Base-by-base conservation (phyloP, 2,888 invertebrate genomes). In the Eulithis testata region DNA sequence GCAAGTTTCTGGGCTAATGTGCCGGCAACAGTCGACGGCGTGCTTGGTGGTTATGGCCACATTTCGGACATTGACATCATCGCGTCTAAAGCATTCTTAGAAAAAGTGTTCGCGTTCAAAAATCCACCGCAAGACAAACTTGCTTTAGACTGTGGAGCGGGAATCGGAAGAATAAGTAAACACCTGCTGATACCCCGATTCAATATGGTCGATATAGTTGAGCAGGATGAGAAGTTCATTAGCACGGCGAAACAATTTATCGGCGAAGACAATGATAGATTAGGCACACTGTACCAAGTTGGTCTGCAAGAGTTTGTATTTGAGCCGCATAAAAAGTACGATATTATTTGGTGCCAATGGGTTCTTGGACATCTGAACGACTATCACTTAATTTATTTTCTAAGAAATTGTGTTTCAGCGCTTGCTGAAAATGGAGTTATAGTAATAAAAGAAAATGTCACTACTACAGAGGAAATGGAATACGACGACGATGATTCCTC, bases 291-390 rank as follows among this genome's bases (percentile, higher is more conserved):
- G 74, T 96, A 95, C 87, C 94, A 95, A 69, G 84, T 94, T 11
- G 96, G 97, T 74, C 93, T 99, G 61, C 99, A 99, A 88, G 92
- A 97, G 77, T 99, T 99, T 84, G 86, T 88, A 31, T 99, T 99
- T 83, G 87, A 88, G n/a, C 97, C 98, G 0, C 93, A 94, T 67
- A 91, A 94, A 45, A 95, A 94, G 69, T 99, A 99, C 86, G 98
- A 99, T 85, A 93, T 99, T 9, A 97, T 99, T 76, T 99, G 99
- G 99, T 96, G 96, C 76, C 99, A 99, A 83, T 99, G 99, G 99
- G 99, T 99, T 8, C 88, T 97, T 14, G 97, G 97, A 0, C 97
- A 98, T 84, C 90, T 99, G 53, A 96, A 96, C 3, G 97, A 99
- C 85, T 94, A 94, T 9, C 97, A 99, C 90, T 94, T 99, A 50